A percentile compares a stretch with the other conserved stretches of the same genome.
These are phyloP conservation scores for Bombus confusus DNA, from an alignment of 1,140 invertebrate genomes.

Conservation along the genomic window DNA sequence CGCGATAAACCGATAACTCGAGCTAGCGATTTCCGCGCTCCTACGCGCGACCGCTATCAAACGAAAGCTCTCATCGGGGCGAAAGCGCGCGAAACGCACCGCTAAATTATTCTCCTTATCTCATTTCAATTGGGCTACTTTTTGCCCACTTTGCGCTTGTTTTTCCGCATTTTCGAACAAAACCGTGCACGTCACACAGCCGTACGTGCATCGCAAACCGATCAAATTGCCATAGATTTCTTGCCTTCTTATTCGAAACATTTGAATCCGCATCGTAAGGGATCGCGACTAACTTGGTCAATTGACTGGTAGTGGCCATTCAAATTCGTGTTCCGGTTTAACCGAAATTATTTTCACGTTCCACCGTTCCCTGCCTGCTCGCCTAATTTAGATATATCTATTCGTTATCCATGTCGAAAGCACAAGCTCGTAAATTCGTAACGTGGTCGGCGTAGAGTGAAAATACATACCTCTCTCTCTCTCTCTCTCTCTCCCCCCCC, in stretches of 20 bases:
- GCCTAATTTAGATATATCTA: slow-evolving; percentile 46
- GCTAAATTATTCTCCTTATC: slow-evolving; percentile 1
- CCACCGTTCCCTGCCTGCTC: neutral
- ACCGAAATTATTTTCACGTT: slow-evolving; percentile 35
- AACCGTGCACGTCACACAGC: no score
- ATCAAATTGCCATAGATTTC: neutral
- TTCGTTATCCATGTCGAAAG: slow-evolving; percentile 46
- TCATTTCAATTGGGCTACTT: neutral
- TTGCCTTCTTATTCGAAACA: neutral
- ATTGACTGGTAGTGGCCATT: neutral
- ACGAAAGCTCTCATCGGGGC: neutral
- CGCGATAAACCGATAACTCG: neutral
- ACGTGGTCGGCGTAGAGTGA: slow-evolving; percentile 11
- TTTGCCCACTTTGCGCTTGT: no score
- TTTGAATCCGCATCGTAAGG: neutral
- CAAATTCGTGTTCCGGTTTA: slow-evolving; percentile 25
- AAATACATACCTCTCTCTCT: slow-evolving; percentile 2
- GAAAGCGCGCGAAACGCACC: neutral
- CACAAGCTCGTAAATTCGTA: slow-evolving; percentile 38
- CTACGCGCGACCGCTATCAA: neutral
- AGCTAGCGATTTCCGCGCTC: neutral
- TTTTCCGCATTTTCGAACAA: no score
- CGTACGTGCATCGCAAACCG: no score
- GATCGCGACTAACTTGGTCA: slow-evolving; percentile 4
- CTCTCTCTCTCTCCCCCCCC: neutral